A percentile compares a stretch with the other conserved stretches of the same genome.
These are phyloP conservation scores for Hololepta plana DNA, from an alignment of 2,888 invertebrate genomes.

Conservation along the genomic window DNA sequence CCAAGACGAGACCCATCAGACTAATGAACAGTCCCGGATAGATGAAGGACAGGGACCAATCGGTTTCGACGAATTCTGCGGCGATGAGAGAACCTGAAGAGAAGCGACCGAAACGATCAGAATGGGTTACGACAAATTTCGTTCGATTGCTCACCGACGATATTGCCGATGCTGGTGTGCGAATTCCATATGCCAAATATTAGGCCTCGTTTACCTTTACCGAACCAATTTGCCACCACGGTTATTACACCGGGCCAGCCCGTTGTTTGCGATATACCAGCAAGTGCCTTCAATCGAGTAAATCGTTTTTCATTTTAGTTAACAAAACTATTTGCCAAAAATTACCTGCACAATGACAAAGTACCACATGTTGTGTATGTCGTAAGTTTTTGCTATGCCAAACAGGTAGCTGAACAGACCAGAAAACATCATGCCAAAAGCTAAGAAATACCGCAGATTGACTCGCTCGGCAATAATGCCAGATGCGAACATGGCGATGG, in stretches of 20 bases:
- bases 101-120: too few relatives aligned
- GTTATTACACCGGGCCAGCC: conserved; percentile 96
- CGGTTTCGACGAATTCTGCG: conserved; percentile 61
- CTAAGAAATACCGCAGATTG: conserved; percentile 78
- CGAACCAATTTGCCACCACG: conserved; percentile 93
- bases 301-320: neutral
- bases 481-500: conserved; percentile 77
- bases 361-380: conserved; percentile 66
- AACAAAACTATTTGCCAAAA: neutral
- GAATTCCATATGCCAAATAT: conserved; percentile 97
- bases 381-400: conserved; percentile 65
- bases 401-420: conserved; percentile 76
- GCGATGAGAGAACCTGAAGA: conserved; percentile 72
- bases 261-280: conserved; percentile 79
- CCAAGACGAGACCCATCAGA: conserved; percentile 49
- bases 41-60: conserved; percentile 86
- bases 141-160: conserved; percentile 39
- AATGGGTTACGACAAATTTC: neutral
- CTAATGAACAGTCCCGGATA: conserved; percentile 77
- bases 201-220: conserved; percentile 72
- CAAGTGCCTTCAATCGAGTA: conserved; percentile 38
- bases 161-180: conserved; percentile 91
- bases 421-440: conserved; percentile 76
- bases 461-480: conserved; percentile 87
- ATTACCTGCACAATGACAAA: conserved; percentile 69